Evolutionary conservation across 2,888 invertebrate species (phyloP).

Genomic region (Phengaris arion): DNA sequence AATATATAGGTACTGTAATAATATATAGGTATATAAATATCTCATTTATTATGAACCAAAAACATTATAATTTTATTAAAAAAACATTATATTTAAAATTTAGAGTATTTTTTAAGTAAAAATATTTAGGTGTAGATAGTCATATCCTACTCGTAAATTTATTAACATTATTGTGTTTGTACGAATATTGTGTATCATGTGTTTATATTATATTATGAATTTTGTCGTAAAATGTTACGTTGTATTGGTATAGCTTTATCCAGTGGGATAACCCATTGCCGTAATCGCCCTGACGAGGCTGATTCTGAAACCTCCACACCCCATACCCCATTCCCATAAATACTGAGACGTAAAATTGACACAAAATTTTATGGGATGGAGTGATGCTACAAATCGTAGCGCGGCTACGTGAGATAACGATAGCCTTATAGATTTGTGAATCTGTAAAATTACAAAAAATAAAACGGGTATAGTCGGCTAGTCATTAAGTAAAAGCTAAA

Average conservation of each 20-base stretch:
- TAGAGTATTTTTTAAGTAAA: no score
- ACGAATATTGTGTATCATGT: not conserved
- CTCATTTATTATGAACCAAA: no score
- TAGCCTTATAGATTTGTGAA: not conserved
- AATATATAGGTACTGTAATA: no score
- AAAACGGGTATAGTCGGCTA: not conserved
- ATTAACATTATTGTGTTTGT: not conserved
- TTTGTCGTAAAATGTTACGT: constrained; percentile 17
- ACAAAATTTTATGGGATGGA: constrained; percentile 19
- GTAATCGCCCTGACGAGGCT: constrained; percentile 19
- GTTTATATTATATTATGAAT: not conserved
- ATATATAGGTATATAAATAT: no score
- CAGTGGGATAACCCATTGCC: not conserved
- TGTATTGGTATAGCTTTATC: constrained; percentile 16
- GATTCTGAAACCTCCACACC: not conserved
- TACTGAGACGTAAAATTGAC: constrained; percentile 25
- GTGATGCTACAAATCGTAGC: not conserved
- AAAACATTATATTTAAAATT: no score
- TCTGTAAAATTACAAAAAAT: not conserved
- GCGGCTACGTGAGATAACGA: not conserved
- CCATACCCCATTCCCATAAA: constrained; percentile 10
- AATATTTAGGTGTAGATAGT: no score
- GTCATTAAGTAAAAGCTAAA: not conserved
- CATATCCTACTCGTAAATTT: no score
- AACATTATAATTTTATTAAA: no score